Evolutionary conservation across 2,888 invertebrate genomes (phyloP).

Genomic region (Strigamia maritima): DNA sequence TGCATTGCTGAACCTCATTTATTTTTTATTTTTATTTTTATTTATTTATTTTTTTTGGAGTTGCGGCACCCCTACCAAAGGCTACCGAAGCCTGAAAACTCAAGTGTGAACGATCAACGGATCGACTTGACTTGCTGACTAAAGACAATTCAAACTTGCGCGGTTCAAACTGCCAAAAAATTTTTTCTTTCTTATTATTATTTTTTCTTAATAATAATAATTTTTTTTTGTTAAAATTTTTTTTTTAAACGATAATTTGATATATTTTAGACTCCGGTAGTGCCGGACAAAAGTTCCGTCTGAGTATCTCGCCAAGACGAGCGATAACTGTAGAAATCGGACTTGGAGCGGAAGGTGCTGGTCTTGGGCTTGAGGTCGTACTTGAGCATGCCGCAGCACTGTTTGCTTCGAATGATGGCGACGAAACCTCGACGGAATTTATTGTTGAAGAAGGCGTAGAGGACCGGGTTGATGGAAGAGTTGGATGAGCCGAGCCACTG

Average conservation of each 20-base stretch:
- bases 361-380: conserved; percentile 59
- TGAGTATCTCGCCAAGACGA: conserved; percentile 39
- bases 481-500: conserved; percentile 92
- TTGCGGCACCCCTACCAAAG: conserved; percentile 39
- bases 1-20: conserved; percentile 22
- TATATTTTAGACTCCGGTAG: conserved; percentile 25
- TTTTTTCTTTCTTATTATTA: neutral
- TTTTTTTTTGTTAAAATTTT: too few species aligned
- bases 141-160: neutral
- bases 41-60: neutral
- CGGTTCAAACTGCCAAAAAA: neutral
- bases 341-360: conserved; percentile 40
- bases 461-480: conserved; percentile 90
- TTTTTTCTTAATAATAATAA: too few species aligned
- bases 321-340: conserved; percentile 40
- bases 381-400: conserved; percentile 77
- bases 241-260: too few species aligned
- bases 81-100: conserved; percentile 39
- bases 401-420: conserved; percentile 78
- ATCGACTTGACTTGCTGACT: neutral
- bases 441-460: conserved; percentile 92
- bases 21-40: too few species aligned
- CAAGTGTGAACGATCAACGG: neutral
- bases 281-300: conserved; percentile 37
- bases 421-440: conserved; percentile 87